phyloP scores from a whole-genome alignment of 2,888 invertebrate genomes.

The Pyrgus malvae region DNA sequence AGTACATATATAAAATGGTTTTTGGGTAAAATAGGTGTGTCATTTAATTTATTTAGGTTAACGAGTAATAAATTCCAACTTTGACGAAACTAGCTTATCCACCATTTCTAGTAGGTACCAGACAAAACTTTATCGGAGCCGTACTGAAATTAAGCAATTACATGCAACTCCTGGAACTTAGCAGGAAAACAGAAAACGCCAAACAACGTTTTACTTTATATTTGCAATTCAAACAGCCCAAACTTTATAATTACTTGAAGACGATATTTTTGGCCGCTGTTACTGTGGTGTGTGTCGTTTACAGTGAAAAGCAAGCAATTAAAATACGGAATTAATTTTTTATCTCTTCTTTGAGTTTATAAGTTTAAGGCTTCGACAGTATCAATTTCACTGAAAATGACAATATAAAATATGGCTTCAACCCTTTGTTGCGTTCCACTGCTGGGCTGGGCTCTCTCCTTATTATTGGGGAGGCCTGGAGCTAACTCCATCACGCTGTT shows the following conservation, averaged over 20 bases:
- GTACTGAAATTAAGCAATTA: slow-evolving; percentile 66
- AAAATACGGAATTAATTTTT: neutral
- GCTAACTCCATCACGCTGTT: too few relatives aligned
- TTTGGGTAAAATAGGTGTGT: too few relatives aligned
- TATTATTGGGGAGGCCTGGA: too few relatives aligned
- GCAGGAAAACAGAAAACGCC: slow-evolving; percentile 11
- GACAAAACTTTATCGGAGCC: slow-evolving; percentile 36
- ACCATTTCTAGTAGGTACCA: neutral
- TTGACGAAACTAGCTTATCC: neutral
- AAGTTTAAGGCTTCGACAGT: too few relatives aligned
- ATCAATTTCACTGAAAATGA: too few relatives aligned
- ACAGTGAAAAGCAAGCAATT: neutral
- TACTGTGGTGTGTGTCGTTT: neutral
- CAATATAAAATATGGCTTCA: too few relatives aligned
- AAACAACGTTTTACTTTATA: slow-evolving; percentile 16
- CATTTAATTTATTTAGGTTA: too few relatives aligned
- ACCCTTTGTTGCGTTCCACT: too few relatives aligned
- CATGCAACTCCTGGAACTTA: slow-evolving; percentile 7
- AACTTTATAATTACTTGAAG: slow-evolving; percentile 19
- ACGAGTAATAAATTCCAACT: too few relatives aligned
- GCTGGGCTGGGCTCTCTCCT: too few relatives aligned
- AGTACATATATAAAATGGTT: too few relatives aligned
- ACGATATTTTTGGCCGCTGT: slow-evolving; percentile 7
- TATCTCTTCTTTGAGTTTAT: too few relatives aligned
- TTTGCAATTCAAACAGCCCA: slow-evolving; percentile 15